These are phyloP conservation scores for Percopsis omiscomaycus DNA, from an alignment of 2,797 vertebrate species.

Conservation along the genomic window DNA sequence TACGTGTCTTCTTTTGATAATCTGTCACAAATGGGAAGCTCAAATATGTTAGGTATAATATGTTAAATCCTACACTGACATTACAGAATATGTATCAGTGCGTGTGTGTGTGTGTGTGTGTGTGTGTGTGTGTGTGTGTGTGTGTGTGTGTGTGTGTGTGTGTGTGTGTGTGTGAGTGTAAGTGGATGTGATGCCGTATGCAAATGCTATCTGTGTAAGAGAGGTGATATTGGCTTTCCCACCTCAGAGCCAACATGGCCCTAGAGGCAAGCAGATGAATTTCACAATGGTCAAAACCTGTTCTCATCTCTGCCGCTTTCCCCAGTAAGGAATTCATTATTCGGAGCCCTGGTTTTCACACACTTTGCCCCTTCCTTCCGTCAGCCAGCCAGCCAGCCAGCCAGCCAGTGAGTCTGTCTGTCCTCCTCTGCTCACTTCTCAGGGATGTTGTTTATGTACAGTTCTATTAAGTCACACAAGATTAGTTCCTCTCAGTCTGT, in stretches of 20 bases:
- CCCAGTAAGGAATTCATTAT: constrained; percentile 46
- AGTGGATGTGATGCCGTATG: not conserved
- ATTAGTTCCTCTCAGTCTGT: constrained; percentile 75
- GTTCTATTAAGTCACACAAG: constrained; percentile 77
- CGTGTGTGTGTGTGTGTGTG: constrained; percentile 3
- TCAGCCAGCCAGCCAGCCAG: constrained; percentile 29
- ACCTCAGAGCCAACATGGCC: constrained; percentile 23
- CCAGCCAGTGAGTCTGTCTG: constrained; percentile 42
- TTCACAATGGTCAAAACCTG: constrained; percentile 18
- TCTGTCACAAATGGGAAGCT: not conserved
- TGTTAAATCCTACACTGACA: not conserved
- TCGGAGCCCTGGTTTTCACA: constrained; percentile 58
- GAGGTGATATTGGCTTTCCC: not conserved
- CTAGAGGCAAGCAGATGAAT: constrained; percentile 20
- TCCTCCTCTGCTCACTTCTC: constrained; percentile 63
- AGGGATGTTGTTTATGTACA: constrained; percentile 77
- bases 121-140: constrained; percentile 12
- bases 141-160: constrained; percentile 21
- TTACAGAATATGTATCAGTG: not conserved
- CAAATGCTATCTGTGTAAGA: not conserved
- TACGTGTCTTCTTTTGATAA: constrained; percentile 17
- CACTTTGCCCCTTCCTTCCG: constrained; percentile 49
- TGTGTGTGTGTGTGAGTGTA: not conserved
- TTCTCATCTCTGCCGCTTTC: constrained; percentile 31
- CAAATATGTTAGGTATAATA: not conserved